Evolutionary conservation across 1,140 invertebrate species (phyloP).

Genomic region (Drosophila littoralis): DNA sequence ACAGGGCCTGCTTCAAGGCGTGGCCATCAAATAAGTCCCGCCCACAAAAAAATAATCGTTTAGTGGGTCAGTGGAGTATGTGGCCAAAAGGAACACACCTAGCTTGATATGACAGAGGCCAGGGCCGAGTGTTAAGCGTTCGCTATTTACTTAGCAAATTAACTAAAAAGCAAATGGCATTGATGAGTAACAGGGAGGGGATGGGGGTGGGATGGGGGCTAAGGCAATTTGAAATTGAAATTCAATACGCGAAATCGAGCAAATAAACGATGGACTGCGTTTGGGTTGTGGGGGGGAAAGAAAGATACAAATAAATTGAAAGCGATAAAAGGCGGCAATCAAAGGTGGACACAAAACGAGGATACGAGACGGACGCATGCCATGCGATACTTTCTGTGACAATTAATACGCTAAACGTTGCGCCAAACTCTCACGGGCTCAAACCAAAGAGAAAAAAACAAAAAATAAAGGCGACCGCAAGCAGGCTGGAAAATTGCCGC

Average conservation of each 20-base stretch:
- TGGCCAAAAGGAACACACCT: slow-evolving; percentile 63
- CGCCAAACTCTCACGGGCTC: slow-evolving; percentile 57
- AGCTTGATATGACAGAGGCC: slow-evolving; percentile 51
- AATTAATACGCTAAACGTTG: slow-evolving; percentile 81
- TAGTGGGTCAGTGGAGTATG: slow-evolving; percentile 15
- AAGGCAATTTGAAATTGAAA: slow-evolving; percentile 77
- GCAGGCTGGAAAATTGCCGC: slow-evolving; percentile 70
- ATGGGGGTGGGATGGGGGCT: neutral
- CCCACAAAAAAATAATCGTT: neutral
- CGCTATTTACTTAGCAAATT: slow-evolving; percentile 80
- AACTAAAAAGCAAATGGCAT: slow-evolving; percentile 72
- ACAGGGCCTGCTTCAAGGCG: neutral
- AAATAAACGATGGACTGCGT: slow-evolving; percentile 47
- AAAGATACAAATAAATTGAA: slow-evolving; percentile 75
- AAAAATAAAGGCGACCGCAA: slow-evolving; percentile 39
- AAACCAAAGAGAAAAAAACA: slow-evolving; percentile 14
- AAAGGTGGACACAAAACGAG: slow-evolving; percentile 48
- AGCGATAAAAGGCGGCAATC: slow-evolving; percentile 77
- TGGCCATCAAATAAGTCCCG: slow-evolving; percentile 1
- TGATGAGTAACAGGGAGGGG: slow-evolving; percentile 13
- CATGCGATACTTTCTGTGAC: slow-evolving; percentile 74
- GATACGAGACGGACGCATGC: slow-evolving; percentile 43
- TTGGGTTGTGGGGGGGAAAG: slow-evolving; percentile 25
- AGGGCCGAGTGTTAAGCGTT: slow-evolving; percentile 36
- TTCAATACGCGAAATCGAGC: slow-evolving; percentile 69